Evolutionary conservation across 1,140 invertebrate genomes (phyloP).

Genomic region (Brachionus asplanchnoidis): DNA sequence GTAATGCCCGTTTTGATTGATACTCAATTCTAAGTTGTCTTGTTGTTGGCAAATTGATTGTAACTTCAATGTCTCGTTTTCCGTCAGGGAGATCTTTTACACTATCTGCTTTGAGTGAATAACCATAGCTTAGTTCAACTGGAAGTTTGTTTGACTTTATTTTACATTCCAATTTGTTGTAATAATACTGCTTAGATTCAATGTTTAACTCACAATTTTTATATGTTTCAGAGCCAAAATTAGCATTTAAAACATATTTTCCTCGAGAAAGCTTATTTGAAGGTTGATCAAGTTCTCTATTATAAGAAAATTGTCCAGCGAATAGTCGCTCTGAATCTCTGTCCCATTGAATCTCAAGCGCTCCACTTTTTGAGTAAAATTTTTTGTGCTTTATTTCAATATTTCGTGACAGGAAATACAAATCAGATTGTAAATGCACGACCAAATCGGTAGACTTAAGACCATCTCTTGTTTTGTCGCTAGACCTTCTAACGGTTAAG

Average conservation of each 20-base stretch:
- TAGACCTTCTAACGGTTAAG: neutral
- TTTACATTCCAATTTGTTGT: constrained; percentile 20
- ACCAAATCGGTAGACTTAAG: neutral
- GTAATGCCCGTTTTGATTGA: neutral
- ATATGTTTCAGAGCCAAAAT: neutral
- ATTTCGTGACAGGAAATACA: neutral
- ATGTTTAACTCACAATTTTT: constrained; percentile 34
- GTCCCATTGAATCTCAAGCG: neutral
- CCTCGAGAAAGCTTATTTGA: neutral
- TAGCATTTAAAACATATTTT: neutral
- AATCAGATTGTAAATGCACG: neutral
- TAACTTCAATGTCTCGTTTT: constrained; percentile 14
- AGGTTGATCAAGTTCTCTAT: neutral
- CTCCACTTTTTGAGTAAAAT: neutral
- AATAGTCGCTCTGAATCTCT: neutral
- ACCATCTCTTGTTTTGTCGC: neutral
- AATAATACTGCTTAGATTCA: constrained; percentile 10
- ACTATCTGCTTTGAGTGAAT: neutral
- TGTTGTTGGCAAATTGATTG: neutral
- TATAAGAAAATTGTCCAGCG: neutral
- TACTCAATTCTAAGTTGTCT: constrained; percentile 30
- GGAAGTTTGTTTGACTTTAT: constrained; percentile 19
- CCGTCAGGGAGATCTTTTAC: neutral
- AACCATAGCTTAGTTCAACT: constrained; percentile 28
- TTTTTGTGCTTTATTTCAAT: neutral